Evolutionary conservation across 2,888 invertebrate species (phyloP), one percentile per base, ranked within the genome.

Genomic region (Tanypteryx hageni): DNA sequence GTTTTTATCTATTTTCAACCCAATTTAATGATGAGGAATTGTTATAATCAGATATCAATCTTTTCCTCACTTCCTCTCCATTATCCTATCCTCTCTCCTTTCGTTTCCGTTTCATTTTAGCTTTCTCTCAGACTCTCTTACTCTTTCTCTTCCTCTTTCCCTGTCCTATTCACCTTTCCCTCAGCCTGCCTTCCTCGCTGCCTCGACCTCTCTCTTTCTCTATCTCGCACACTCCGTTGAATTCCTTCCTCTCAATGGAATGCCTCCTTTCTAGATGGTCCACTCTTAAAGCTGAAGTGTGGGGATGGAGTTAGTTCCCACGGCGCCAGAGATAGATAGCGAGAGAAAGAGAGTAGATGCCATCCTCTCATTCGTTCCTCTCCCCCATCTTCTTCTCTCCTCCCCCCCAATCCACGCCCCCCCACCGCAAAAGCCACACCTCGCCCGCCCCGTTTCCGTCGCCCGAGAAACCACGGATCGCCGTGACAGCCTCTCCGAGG

Each of bases 341-440:
- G 76, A 18, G 22, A 18, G 76, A 16, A 18, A 18, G 61, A 13
- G 11, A 27, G 13, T 22, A 8, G 22, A 64, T 64, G 64, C 64
- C 68, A 22, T 61, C 86, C 61, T 22, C 8, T 5, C 18, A 31
- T 31, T 61, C 82, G 44, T 44, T 44, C 44, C 44, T 44, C 44
- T 5, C 5, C 27, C 31, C 4, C n/a, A n/a, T n/a, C n/a, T n/a
- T n/a, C n/a, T 27, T 7, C 82, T 4, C 31, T 14, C 31, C 16
- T 13, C 82, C 82, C 18, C 31, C 82, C 56, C 56, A 11, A 0
- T 18, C 57, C 14, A 27, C 10, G 18, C 16, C 27, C 86, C 89
- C 3, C 64, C 89, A 89, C 89, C 89, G 89, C 89, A 86, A 86
- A 86, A 86, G 86, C 86, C 86, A 86, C 86, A 64, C 44, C 89